A percentile compares a stretch with the other conserved stretches of the same genome.
These are phyloP conservation scores for Spilarctia lutea DNA, from an alignment of 2,888 invertebrate genomes.

Conservation along the genomic window DNA sequence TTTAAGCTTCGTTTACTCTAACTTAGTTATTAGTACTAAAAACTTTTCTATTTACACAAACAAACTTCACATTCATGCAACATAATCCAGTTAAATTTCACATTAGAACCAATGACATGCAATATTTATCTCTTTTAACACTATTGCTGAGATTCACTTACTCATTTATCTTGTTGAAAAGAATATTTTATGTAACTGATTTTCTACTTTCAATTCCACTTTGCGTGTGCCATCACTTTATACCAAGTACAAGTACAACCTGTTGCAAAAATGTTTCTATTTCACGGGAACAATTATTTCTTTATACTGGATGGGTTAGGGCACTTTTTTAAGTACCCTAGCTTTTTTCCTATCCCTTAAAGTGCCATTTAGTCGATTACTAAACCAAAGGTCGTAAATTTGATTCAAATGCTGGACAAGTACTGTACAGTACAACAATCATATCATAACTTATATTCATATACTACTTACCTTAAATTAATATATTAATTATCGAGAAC, in stretches of 20 bases:
- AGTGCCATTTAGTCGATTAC: too few relatives aligned
- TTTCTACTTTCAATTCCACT: neutral
- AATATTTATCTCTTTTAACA: slow-evolving; percentile 1
- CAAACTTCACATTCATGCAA: neutral
- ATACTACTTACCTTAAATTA: too few relatives aligned
- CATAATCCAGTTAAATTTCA: slow-evolving; percentile 2
- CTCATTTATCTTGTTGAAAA: slow-evolving; percentile 6
- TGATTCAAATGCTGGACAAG: neutral
- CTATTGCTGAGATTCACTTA: neutral
- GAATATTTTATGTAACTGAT: slow-evolving; percentile 5
- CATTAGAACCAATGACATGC: slow-evolving; percentile 4
- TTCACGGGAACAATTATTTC: neutral
- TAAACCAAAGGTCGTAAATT: too few relatives aligned
- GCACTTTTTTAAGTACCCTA: neutral
- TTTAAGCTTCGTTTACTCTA: too few relatives aligned
- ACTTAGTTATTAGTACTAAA: neutral
- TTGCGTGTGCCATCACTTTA: neutral
- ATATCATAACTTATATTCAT: too few relatives aligned
- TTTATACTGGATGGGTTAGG: too few relatives aligned
- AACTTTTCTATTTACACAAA: neutral
- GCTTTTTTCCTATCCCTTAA: neutral
- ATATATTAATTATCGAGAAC: too few relatives aligned
- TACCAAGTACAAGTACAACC: too few relatives aligned
- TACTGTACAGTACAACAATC: too few relatives aligned
- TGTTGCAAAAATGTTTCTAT: too few relatives aligned